Evolutionary conservation across 2,797 vertebrate species (phyloP), one percentile per base, ranked within the genome.

Genomic region (Xenops minutus): DNA sequence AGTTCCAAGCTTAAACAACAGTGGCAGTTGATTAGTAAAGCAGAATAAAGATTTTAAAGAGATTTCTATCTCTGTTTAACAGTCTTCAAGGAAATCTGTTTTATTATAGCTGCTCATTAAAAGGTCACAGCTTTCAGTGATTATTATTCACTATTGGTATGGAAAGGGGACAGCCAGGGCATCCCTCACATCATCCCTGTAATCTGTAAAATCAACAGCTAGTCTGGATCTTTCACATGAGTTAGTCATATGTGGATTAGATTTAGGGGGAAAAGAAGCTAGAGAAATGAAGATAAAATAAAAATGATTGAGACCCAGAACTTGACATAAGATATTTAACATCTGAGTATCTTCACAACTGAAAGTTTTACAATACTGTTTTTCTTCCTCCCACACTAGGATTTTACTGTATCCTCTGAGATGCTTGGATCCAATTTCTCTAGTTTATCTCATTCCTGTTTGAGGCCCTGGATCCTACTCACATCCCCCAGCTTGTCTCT

Each of bases 321-420:
- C 67, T 77, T 61, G 52, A 90, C 82, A 51, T 30, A 85, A 91
- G 36, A 75, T 92, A 73, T 78, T 93, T 84, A 79, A 71, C 0
- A 2, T 89, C 89, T 76, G 67, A 94, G 37, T 90, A 63, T 88
- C 92, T 94, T 93, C 95, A 88, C 79, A 95, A 88, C 67, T 96
- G 89, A 95, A 94, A 90, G 74, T 54, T 93, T 54, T 94, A 81
- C 76, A 66, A 48, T 49, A 64, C 23, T 84, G 73, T 84, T 95
- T 97, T 93, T 74, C 74, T 92, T 86, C 80, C 94, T 96, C 91
- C 95, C 90, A 96, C 93, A 85, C 83, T 16, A 82, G 37, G 85
- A 94, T 88, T 95, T 93, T 89, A 39, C 59, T 76, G 9, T 92
- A 67, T 82, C 83, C 37, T 93, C 63, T 75, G 46, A 80, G 75